Evolutionary conservation across 2,888 invertebrate species (phyloP).

Genomic region (Cosmorhoe ocellata): DNA sequence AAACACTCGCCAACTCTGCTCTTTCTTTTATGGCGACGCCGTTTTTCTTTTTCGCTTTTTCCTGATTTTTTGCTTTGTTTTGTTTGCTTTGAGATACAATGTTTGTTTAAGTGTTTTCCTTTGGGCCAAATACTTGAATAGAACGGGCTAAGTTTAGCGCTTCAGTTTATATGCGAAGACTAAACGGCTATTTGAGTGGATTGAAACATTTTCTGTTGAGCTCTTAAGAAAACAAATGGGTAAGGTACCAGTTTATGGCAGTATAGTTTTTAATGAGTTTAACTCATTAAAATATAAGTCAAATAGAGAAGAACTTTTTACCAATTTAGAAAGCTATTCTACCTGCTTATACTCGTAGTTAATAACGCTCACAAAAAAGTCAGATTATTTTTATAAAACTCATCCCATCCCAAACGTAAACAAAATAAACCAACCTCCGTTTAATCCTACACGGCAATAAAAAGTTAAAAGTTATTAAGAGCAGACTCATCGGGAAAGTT

Average conservation of each 20-base stretch:
- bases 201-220: constrained; percentile 6
- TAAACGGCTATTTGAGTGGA: constrained; percentile 16
- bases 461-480: constrained; percentile 76
- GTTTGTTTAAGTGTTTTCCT: constrained; percentile 69
- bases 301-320: no score
- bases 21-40: constrained; percentile 79
- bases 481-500: constrained; percentile 76
- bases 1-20: constrained; percentile 76
- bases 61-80: constrained; percentile 60
- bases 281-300: no score
- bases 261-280: no score
- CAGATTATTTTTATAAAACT: constrained; percentile 22
- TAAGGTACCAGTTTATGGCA: neutral
- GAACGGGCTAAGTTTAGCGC: constrained; percentile 32
- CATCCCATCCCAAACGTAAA: constrained; percentile 31
- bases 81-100: constrained; percentile 79
- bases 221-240: constrained; percentile 1
- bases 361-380: constrained; percentile 3
- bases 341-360: constrained; percentile 5
- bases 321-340: constrained; percentile 5
- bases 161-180: constrained; percentile 23
- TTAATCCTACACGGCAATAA: constrained; percentile 66
- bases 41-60: constrained; percentile 79
- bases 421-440: constrained; percentile 47
- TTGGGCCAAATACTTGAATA: constrained; percentile 44